Conservation (phyloP, 2,888 invertebrate species). For the Belgica antarctica region DNA sequence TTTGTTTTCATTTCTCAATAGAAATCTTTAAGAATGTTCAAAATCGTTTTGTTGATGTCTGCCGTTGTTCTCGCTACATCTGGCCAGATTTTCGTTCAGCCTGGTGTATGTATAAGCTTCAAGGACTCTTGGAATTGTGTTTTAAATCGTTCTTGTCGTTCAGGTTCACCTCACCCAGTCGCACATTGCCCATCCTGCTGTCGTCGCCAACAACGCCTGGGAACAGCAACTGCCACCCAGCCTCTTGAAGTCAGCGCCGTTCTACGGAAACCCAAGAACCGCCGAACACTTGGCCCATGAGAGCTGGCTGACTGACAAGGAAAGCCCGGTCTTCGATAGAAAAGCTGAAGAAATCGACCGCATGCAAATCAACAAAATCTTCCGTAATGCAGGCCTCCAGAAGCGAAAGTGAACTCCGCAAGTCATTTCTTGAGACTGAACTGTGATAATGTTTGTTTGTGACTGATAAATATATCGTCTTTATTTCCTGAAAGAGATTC, state of each 20-base stretch:
- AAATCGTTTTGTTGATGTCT: not conserved
- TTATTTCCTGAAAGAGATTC: not conserved
- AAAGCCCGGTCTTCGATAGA: constrained; percentile 73
- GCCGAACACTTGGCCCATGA: constrained; percentile 73
- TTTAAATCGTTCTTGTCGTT: not conserved
- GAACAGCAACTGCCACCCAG: constrained; percentile 72
- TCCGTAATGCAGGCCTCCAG: constrained; percentile 69
- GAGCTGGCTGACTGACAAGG: constrained; percentile 74
- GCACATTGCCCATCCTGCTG: constrained; percentile 64
- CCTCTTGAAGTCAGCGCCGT: constrained; percentile 59
- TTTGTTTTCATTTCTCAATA: not conserved
- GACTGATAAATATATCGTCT: constrained; percentile 12
- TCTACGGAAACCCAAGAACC: constrained; percentile 74
- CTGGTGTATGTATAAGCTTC: not conserved
- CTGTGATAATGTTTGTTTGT: constrained; percentile 37
- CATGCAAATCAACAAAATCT: constrained; percentile 70
- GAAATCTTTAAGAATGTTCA: constrained; percentile 4
- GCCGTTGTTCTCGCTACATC: constrained; percentile 1
- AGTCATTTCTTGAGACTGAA: not conserved
- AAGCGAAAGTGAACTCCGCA: constrained; percentile 46
- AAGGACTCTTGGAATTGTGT: not conserved
- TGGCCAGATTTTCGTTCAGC: not conserved
- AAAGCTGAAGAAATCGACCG: constrained; percentile 80
- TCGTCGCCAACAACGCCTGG: constrained; percentile 67
- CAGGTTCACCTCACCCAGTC: not conserved